A percentile compares a stretch with the other conserved stretches of the same genome.
Conservation (phyloP, 1,140 invertebrate genomes). For the Oncopodura yosiiana region DNA sequence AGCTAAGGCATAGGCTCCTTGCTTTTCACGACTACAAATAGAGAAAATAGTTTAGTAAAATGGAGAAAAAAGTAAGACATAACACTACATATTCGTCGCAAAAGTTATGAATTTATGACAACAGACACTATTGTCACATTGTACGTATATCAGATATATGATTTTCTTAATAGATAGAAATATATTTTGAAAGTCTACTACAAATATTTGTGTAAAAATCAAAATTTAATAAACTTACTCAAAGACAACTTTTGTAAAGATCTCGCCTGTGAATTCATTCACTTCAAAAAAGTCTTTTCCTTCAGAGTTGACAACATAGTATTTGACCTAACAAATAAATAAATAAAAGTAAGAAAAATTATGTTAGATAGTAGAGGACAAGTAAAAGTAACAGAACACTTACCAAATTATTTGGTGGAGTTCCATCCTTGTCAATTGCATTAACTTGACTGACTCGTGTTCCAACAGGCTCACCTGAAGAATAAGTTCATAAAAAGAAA, state of each 20-base stretch:
- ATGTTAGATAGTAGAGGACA: too few relatives aligned
- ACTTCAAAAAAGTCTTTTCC: constrained; percentile 92
- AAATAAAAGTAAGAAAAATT: background rate
- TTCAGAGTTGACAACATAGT: constrained; percentile 83
- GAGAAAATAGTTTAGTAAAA: too few relatives aligned
- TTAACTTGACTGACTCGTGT: constrained; percentile 92
- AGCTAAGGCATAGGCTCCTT: constrained; percentile 85
- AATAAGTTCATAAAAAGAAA: too few relatives aligned
- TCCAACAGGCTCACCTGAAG: constrained; percentile 82
- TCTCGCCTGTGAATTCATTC: constrained; percentile 82
- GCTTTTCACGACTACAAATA: constrained; percentile 86
- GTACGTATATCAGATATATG: too few relatives aligned
- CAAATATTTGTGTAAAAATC: too few relatives aligned
- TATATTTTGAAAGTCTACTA: too few relatives aligned
- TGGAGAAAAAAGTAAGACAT: too few relatives aligned
- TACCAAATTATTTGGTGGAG: constrained; percentile 86
- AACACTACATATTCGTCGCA: too few relatives aligned
- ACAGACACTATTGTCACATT: too few relatives aligned
- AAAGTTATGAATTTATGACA: too few relatives aligned
- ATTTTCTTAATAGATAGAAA: too few relatives aligned
- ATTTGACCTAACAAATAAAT: constrained; percentile 57
- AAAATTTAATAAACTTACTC: too few relatives aligned
- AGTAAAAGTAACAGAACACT: constrained; percentile 11
- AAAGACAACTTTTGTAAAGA: constrained; percentile 87
- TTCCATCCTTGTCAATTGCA: constrained; percentile 92